These are phyloP conservation scores for Crotalus horridus DNA, from an alignment of 2,113 vertebrate genomes.

Conservation along the genomic window DNA sequence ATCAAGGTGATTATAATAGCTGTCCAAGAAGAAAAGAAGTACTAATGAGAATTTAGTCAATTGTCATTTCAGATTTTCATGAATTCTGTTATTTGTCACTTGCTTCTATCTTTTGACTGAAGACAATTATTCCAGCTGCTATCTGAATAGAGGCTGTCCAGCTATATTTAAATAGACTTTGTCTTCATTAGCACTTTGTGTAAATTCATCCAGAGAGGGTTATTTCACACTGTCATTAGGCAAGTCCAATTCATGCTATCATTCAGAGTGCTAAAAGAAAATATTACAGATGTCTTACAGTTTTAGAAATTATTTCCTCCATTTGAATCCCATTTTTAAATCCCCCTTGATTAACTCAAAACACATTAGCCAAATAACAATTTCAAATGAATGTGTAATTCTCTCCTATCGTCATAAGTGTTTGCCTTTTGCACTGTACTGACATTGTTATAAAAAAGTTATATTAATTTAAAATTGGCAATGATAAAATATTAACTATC, in stretches of 20 bases:
- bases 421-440: neutral
- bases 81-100: slow-evolving; percentile 64
- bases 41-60: slow-evolving; percentile 63
- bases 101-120: slow-evolving; percentile 57
- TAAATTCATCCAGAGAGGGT: slow-evolving; percentile 47
- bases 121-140: slow-evolving; percentile 61
- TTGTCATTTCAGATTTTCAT: slow-evolving; percentile 60
- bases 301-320: neutral
- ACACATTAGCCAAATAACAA: neutral
- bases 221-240: slow-evolving; percentile 25
- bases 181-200: slow-evolving; percentile 64
- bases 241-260: slow-evolving; percentile 27
- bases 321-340: neutral
- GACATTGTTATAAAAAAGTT: neutral
- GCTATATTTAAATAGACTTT: slow-evolving; percentile 52
- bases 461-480: neutral
- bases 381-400: neutral
- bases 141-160: slow-evolving; percentile 63
- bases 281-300: slow-evolving; percentile 3
- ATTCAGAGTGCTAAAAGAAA: neutral
- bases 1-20: slow-evolving; percentile 52
- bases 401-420: neutral
- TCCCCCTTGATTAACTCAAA: neutral
- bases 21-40: slow-evolving; percentile 56
- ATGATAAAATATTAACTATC: neutral